Percentiles rank a stretch among this genome's conserved stretches.
phyloP scores from a whole-genome alignment of 2,797 vertebrate genomes.

The Hirundo rustica region DNA sequence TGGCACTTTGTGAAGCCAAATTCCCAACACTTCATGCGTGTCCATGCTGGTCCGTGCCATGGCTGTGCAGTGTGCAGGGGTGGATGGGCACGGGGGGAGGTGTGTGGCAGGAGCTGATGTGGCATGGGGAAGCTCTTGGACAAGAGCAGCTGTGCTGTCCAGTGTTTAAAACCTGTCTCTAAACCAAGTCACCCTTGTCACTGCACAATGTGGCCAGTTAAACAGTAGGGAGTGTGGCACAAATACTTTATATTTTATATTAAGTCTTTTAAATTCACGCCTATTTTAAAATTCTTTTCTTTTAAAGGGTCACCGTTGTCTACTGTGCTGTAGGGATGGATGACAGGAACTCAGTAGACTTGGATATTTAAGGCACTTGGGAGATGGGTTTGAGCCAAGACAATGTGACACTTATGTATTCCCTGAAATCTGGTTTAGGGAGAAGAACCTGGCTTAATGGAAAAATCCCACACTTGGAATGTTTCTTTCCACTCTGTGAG shows the following conservation, averaged over 20 bases:
- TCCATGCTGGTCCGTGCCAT: accelerated
- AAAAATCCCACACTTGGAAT: neutral
- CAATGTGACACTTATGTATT: neutral
- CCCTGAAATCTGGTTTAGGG: neutral
- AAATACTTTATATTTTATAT: neutral
- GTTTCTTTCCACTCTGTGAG: neutral
- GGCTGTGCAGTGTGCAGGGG: neutral
- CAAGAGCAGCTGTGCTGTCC: neutral
- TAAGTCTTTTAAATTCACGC: neutral
- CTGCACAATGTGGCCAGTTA: neutral
- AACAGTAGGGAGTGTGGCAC: neutral
- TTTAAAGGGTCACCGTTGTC: neutral
- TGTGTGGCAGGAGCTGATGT: neutral
- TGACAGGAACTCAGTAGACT: neutral
- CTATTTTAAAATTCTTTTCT: neutral
- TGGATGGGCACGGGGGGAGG: neutral
- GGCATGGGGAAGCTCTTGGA: neutral
- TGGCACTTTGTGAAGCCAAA: neutral
- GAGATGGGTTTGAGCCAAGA: neutral
- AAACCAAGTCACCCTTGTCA: accelerated
- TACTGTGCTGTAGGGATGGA: neutral
- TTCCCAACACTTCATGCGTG: accelerated
- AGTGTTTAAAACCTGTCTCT: neutral
- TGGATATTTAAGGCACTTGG: neutral
- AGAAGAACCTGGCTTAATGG: neutral